Evolutionary conservation across 2,888 invertebrate species (phyloP).

Genomic region (Lepidochitona cinerea): DNA sequence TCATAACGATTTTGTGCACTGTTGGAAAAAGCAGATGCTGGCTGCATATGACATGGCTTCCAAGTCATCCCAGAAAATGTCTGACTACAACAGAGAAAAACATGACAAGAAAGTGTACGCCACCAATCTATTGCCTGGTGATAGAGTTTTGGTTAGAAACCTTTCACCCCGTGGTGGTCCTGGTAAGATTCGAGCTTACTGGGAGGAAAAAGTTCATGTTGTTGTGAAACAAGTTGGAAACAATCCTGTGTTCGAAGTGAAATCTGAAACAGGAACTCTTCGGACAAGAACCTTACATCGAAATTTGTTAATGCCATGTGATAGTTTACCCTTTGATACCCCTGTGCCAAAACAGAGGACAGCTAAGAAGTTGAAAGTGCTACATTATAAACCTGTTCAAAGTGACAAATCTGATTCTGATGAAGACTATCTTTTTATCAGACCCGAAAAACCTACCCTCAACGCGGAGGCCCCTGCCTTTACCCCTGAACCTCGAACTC

Average conservation of each 20-base stretch:
- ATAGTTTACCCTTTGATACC: background rate
- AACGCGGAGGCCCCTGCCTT: too few species aligned
- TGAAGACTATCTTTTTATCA: too few species aligned
- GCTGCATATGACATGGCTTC: conserved; percentile 8
- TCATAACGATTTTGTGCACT: background rate
- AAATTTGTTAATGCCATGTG: conserved; percentile 12
- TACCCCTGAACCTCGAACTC: too few species aligned
- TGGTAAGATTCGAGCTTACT: conserved; percentile 10
- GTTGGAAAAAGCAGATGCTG: background rate
- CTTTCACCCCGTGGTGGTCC: conserved; percentile 3
- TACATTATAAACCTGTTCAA: too few species aligned
- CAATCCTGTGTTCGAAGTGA: conserved; percentile 18
- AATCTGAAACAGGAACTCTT: conserved; percentile 4
- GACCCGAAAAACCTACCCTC: too few species aligned
- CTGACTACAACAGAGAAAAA: background rate
- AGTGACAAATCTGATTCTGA: too few species aligned
- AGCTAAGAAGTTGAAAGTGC: too few species aligned
- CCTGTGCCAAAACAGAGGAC: too few species aligned
- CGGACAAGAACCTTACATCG: conserved; percentile 4
- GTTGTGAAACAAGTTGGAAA: conserved; percentile 7
- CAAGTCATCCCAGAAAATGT: background rate
- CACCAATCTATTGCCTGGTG: conserved; percentile 7
- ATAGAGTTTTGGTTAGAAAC: conserved; percentile 3
- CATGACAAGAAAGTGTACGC: conserved; percentile 4
- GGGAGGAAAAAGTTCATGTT: conserved; percentile 14